A percentile compares a stretch with the other conserved stretches of the same genome.
Conservation (phyloP, 2,113 vertebrate species). For the Oncorhynchus keta region DNA sequence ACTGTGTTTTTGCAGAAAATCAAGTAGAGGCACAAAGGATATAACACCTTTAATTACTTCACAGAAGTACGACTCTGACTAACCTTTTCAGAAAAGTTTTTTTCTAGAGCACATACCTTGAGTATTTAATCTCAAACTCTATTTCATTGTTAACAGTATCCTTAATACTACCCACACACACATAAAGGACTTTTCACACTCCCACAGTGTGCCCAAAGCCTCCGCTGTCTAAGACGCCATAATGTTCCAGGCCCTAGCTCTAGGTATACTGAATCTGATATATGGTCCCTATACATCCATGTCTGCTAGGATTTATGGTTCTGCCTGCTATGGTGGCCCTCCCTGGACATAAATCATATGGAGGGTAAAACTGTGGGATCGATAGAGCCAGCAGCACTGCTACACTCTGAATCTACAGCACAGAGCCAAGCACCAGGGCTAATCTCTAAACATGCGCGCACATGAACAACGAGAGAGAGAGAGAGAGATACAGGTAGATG, state of each 20-base stretch:
- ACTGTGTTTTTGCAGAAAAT: neutral
- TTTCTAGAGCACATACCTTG: too few relatives aligned
- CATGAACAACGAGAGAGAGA: neutral
- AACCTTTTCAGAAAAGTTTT: neutral
- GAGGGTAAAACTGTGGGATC: conserved; percentile 39
- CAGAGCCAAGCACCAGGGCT: conserved; percentile 19
- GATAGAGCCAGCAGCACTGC: conserved; percentile 24
- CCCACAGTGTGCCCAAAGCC: too few relatives aligned
- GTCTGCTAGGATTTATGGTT: conserved; percentile 26
- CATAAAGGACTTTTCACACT: neutral
- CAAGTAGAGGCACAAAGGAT: neutral
- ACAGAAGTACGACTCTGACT: neutral
- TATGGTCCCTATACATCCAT: neutral
- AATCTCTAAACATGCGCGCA: neutral
- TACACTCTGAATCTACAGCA: too few relatives aligned
- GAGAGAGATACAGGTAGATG: neutral
- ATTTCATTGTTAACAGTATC: too few relatives aligned
- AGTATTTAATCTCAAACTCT: too few relatives aligned
- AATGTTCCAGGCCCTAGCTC: neutral
- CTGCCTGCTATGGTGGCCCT: conserved; percentile 5
- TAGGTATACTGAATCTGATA: neutral
- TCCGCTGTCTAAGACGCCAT: neutral
- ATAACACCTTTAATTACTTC: conserved; percentile 19
- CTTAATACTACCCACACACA: neutral
- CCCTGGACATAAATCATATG: conserved; percentile 46